Conservation (phyloP, 2,797 vertebrate species). For the Myioborus miniatus region DNA sequence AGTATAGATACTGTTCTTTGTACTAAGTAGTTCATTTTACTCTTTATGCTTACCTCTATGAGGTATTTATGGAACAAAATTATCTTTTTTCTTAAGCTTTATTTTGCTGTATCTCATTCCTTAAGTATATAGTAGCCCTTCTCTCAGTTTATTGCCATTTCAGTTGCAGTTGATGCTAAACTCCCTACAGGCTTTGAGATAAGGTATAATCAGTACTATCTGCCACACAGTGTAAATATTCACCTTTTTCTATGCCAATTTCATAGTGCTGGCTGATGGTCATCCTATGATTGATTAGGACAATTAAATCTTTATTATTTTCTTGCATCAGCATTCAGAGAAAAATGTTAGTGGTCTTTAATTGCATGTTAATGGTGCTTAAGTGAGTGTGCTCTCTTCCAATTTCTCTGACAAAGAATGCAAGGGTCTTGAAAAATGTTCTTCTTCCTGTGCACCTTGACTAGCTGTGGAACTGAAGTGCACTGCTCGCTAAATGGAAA, state of each 20-base stretch:
- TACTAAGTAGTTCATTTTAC: neutral
- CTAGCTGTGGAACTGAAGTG: neutral
- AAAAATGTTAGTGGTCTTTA: neutral
- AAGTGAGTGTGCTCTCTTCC: neutral
- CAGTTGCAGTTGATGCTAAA: neutral
- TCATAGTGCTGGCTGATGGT: neutral
- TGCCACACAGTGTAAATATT: neutral
- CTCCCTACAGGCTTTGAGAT: neutral
- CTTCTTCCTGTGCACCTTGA: neutral
- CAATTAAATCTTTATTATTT: neutral
- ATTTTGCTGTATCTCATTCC: neutral
- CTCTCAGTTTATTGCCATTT: neutral
- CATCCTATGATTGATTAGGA: neutral
- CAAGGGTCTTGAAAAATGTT: neutral
- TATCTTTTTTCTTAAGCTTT: neutral
- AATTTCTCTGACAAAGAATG: neutral
- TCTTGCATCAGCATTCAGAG: neutral
- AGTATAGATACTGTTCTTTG: neutral
- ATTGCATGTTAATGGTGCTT: neutral
- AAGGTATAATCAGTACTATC: neutral
- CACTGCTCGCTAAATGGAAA: neutral
- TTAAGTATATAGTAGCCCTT: neutral
- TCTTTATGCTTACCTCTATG: neutral
- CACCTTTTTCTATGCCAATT: neutral
- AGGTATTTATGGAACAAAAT: neutral